Percentiles rank a stretch among this genome's conserved stretches.
phyloP scores from a whole-genome alignment of 2,888 invertebrate genomes.

The Oxyteleia sp. region DNA sequence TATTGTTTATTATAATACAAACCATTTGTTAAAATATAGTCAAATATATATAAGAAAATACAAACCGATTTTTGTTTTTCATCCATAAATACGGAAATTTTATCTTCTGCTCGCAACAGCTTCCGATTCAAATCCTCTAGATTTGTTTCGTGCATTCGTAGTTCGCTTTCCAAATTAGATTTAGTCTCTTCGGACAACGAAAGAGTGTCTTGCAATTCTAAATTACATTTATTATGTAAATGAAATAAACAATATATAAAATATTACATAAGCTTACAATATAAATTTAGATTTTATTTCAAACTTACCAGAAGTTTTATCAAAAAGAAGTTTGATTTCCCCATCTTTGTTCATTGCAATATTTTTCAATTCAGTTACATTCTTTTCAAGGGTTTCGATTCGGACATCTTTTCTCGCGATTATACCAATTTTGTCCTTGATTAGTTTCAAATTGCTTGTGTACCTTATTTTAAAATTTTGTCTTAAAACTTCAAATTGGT shows the following conservation, averaged over 20 bases:
- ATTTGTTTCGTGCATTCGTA: slow-evolving; percentile 80
- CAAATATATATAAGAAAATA: slow-evolving; percentile 34
- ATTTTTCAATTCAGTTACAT: slow-evolving; percentile 80
- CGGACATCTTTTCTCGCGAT: slow-evolving; percentile 78
- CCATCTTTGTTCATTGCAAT: slow-evolving; percentile 82
- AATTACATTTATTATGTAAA: slow-evolving; percentile 54
- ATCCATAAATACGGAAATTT: slow-evolving; percentile 89
- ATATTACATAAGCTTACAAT: background rate
- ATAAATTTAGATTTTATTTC: slow-evolving; percentile 11
- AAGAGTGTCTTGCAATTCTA: slow-evolving; percentile 83
- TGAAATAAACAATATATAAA: slow-evolving; percentile 2
- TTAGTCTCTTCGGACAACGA: slow-evolving; percentile 83
- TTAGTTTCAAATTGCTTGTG: slow-evolving; percentile 80
- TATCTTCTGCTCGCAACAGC: slow-evolving; percentile 89
- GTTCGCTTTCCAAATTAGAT: slow-evolving; percentile 83
- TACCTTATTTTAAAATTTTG: slow-evolving; percentile 83
- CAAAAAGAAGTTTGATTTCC: slow-evolving; percentile 82
- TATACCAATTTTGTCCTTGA: slow-evolving; percentile 80
- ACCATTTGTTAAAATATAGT: background rate
- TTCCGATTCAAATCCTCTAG: slow-evolving; percentile 89
- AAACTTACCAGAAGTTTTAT: slow-evolving; percentile 81
- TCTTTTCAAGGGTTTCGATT: slow-evolving; percentile 81
- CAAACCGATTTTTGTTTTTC: slow-evolving; percentile 89
- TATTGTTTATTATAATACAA: background rate
- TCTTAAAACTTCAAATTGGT: slow-evolving; percentile 82